phyloP scores from a whole-genome alignment of 2,797 vertebrate species.

The Pampus argenteus region DNA sequence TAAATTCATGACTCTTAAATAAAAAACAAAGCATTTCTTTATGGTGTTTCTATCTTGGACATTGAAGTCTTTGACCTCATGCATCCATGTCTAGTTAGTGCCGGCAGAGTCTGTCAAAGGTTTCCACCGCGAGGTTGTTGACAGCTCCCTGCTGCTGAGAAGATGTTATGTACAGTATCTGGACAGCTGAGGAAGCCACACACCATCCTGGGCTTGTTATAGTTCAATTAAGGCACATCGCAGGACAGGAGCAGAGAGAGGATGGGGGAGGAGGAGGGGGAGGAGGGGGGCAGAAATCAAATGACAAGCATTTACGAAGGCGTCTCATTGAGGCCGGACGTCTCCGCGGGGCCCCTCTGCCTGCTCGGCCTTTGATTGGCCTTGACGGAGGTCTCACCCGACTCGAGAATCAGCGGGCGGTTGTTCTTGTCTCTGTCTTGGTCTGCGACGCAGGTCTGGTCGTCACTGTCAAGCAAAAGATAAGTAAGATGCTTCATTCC shows the following conservation, averaged over 20 bases:
- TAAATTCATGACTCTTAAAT: slow-evolving; percentile 8
- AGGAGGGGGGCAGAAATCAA: slow-evolving; percentile 17
- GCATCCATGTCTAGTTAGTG: slow-evolving; percentile 32
- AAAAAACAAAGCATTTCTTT: slow-evolving; percentile 10
- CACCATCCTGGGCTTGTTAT: slow-evolving; percentile 37
- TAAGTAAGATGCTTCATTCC: slow-evolving; percentile 34
- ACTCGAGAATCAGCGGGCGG: slow-evolving; percentile 38
- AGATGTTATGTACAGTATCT: slow-evolving; percentile 37
- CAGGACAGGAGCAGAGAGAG: slow-evolving; percentile 14
- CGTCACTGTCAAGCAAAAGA: slow-evolving; percentile 74
- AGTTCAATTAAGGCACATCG: slow-evolving; percentile 36
- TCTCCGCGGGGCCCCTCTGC: slow-evolving; percentile 58
- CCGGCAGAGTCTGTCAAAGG: slow-evolving; percentile 35
- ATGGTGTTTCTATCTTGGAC: slow-evolving; percentile 6
- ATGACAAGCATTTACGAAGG: slow-evolving; percentile 60
- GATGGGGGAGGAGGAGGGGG: too few species aligned
- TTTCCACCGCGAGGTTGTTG: slow-evolving; percentile 51
- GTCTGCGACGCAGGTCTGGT: slow-evolving; percentile 44
- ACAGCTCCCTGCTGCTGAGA: slow-evolving; percentile 43
- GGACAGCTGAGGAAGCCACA: slow-evolving; percentile 27
- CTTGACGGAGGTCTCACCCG: slow-evolving; percentile 71
- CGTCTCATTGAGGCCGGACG: slow-evolving; percentile 45
- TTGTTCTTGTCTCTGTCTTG: slow-evolving; percentile 74
- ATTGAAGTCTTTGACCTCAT: slow-evolving; percentile 27
- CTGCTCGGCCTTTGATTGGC: slow-evolving; percentile 73